A percentile compares a stretch with the other conserved stretches of the same genome.
phyloP scores from a whole-genome alignment of 2,888 invertebrate genomes.

The Boloria euphrosyne region DNA sequence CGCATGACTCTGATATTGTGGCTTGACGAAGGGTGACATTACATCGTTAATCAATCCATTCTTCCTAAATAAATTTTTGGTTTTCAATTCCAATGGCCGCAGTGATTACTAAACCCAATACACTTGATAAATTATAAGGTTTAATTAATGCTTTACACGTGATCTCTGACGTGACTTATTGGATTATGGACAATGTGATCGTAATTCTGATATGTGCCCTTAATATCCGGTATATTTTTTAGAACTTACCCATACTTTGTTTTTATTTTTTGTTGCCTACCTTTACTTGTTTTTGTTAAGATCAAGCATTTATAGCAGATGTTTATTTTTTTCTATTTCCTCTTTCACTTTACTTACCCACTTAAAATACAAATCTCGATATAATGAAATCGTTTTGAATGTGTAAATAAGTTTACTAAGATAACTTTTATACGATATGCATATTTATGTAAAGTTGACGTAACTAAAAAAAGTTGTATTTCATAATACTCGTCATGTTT shows the following conservation, averaged over 20 bases:
- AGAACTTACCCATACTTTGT: constrained; percentile 55
- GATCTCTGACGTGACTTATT: constrained; percentile 44
- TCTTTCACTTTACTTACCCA: constrained; percentile 39
- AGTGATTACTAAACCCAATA: constrained; percentile 67
- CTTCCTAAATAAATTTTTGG: constrained; percentile 71
- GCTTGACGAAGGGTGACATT: constrained; percentile 71
- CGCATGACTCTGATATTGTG: constrained; percentile 73
- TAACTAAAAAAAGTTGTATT: no score
- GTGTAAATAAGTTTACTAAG: no score
- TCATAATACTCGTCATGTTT: no score
- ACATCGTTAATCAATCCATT: constrained; percentile 77
- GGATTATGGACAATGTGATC: constrained; percentile 47
- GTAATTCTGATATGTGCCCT: constrained; percentile 55
- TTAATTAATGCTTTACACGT: constrained; percentile 54
- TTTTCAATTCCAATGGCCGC: constrained; percentile 72
- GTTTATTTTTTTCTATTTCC: constrained; percentile 65
- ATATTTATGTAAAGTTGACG: no score
- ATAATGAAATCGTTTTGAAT: no score
- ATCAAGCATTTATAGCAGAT: constrained; percentile 59
- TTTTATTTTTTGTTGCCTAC: constrained; percentile 65
- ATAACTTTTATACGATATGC: no score
- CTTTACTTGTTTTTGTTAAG: constrained; percentile 56
- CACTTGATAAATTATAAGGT: constrained; percentile 67
- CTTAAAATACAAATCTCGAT: no score
- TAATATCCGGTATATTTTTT: constrained; percentile 53